Evolutionary conservation across 2,113 vertebrate genomes (phyloP).

Genomic region (Nanger granti): DNA sequence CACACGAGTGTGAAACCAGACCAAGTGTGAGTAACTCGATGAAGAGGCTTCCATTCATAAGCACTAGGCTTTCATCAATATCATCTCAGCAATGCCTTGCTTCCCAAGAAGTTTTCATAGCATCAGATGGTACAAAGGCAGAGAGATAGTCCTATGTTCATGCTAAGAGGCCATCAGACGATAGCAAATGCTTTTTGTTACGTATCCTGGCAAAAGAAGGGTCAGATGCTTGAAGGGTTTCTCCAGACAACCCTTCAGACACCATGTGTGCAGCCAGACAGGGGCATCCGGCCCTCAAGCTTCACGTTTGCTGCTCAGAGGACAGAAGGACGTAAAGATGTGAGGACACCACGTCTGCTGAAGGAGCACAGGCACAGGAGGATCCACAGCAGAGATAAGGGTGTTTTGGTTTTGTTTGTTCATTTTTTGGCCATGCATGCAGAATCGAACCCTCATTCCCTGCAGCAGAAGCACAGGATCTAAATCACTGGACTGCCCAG

Average conservation of each 20-base stretch:
- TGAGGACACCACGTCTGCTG: neutral
- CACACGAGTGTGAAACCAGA: neutral
- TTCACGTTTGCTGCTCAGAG: accelerated
- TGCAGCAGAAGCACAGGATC: neutral
- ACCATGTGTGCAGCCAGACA: accelerated
- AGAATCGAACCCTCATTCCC: neutral
- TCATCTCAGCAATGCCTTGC: neutral
- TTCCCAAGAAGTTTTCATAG: neutral
- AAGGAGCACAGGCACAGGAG: accelerated
- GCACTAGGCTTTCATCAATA: neutral
- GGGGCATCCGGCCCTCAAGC: neutral
- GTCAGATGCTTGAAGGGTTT: neutral
- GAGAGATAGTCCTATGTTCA: accelerated
- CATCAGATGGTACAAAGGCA: neutral
- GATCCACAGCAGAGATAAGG: neutral
- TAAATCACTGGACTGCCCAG: neutral
- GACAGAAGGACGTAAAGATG: accelerated
- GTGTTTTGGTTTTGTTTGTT: neutral
- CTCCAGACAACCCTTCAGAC: neutral
- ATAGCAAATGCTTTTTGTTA: accelerated
- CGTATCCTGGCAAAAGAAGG: neutral
- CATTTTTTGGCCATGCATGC: neutral
- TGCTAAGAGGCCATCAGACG: accelerated
- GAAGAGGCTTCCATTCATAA: neutral
- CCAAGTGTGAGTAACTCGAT: neutral